phyloP scores from a whole-genome alignment of 2,113 vertebrate genomes.

The Indicator indicator region DNA sequence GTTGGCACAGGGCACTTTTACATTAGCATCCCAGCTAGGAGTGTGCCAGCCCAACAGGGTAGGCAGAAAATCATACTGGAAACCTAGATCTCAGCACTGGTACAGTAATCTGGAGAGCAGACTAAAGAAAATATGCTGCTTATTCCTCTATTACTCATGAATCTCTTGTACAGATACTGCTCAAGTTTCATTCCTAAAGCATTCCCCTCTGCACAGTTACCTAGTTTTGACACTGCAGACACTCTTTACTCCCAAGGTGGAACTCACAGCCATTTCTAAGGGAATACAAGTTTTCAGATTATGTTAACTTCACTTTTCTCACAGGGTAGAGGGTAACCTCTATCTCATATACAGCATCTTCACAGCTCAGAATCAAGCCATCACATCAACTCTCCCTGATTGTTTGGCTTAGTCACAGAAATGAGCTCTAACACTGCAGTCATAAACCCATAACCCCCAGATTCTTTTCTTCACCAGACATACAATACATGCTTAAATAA shows the following conservation, averaged over 20 bases:
- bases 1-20: background rate
- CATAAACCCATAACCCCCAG: background rate
- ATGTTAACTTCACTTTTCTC: background rate
- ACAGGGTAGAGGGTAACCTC: background rate
- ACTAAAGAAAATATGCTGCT: background rate
- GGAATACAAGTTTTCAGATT: background rate
- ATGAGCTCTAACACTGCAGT: background rate
- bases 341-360: background rate
- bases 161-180: background rate
- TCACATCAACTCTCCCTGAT: background rate
- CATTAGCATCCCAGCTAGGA: background rate
- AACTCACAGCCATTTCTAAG: background rate
- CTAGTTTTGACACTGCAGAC: background rate
- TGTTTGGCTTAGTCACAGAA: background rate
- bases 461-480: background rate
- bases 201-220: background rate
- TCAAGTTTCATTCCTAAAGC: background rate
- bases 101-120: background rate
- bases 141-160: background rate
- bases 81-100: background rate
- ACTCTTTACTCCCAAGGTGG: background rate
- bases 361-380: background rate
- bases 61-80: background rate
- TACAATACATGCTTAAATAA: background rate
- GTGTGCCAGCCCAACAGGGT: background rate